These are phyloP conservation scores for Camelus dromedarius DNA, from an alignment of 2,113 vertebrate species.

Conservation along the genomic window DNA sequence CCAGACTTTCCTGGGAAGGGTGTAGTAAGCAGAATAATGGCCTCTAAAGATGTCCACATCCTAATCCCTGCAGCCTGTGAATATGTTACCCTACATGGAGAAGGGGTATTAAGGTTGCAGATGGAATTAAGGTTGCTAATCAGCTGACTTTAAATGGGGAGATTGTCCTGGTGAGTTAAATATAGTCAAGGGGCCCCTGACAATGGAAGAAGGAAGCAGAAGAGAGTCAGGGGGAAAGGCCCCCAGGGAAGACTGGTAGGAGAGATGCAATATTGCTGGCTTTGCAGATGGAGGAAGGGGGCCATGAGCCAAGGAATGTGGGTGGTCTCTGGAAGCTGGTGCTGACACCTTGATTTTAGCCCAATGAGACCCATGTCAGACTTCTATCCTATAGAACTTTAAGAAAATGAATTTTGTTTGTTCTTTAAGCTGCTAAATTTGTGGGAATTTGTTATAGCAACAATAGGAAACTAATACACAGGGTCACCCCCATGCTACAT, in stretches of 20 bases:
- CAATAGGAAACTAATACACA: not conserved
- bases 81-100: not conserved
- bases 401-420: not conserved
- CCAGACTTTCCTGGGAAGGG: not conserved
- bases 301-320: not conserved
- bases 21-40: not conserved
- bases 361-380: not conserved
- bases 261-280: accelerated
- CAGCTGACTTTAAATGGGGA: not conserved
- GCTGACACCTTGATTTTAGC: not conserved
- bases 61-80: not conserved
- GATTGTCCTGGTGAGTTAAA: not conserved
- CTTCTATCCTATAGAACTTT: not conserved
- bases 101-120: not conserved
- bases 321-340: not conserved
- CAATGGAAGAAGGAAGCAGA: not conserved
- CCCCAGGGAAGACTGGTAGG: not conserved
- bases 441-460: not conserved
- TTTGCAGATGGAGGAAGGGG: not conserved
- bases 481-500: not conserved
- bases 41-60: no score
- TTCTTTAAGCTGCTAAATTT: not conserved
- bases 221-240: not conserved
- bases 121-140: not conserved
- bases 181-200: not conserved